Base-by-base conservation (phyloP, 2,797 vertebrate genomes). In the Halcyon leucocephala region DNA sequence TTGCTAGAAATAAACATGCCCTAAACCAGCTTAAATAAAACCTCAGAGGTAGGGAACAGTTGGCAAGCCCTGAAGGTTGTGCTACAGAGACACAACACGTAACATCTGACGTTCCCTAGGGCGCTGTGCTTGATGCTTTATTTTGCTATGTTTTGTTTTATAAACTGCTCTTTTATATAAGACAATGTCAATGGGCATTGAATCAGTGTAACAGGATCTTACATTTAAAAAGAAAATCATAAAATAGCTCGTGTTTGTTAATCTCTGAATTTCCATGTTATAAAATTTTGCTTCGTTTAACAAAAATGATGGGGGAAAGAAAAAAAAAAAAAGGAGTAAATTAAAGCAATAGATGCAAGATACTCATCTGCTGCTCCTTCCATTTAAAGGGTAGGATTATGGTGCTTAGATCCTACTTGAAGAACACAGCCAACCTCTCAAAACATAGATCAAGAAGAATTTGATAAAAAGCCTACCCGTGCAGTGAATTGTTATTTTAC, bases 1-100 rank as follows among this genome's bases (percentile, higher is more conserved):
- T 94, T 96, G 58, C 90, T 94, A 90, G 80, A 93, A 97, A 97
- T 61, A 97, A 94, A 92, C 58, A 82, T 61, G 82, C 80, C 90
- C 94, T 81, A 69, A 95, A 79, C 8, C 78, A 96, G 76, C 57
- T 89, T 79, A 95, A 87, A 80, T 94, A 91, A 90, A 97, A 93
- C 86, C 92, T 97, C 83, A 89, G 82, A 97, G 76, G 89, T 42
- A 90, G 44, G 51, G 85, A 97, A 97, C 73, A 95, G 78, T 77
- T 95, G 86, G 89, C 2, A 2, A 95, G 94, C 80, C 83, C 80
- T 86, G 66, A 81, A 95, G 89, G 87, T 94, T 96, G 78, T 84
- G 72, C 74, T 89, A 60, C 70, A 62, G 49, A 83, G 44, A 62
- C 87, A 91, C 66, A 95, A 95, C 58, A 93, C 96, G 82, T 85